Conservation (phyloP, 1,140 invertebrate species). For the Drosophila tristis region DNA sequence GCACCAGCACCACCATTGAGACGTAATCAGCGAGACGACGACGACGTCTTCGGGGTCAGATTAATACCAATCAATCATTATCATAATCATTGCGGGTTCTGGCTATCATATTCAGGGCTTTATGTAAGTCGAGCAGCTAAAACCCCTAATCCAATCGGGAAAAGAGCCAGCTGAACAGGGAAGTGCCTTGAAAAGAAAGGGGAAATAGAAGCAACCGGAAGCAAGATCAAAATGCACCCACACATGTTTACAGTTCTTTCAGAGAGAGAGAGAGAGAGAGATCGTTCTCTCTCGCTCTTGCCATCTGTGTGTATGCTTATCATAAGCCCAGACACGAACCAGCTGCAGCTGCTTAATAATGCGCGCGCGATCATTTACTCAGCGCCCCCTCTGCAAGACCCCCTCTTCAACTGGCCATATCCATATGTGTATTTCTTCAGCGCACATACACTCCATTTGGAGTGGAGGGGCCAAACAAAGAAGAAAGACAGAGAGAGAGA, state of each 20-base stretch:
- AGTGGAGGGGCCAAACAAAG: too few species aligned
- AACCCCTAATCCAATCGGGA: slow-evolving; percentile 20
- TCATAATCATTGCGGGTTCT: slow-evolving; percentile 36
- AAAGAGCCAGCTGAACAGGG: slow-evolving; percentile 30
- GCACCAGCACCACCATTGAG: background rate
- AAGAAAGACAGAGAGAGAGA: background rate
- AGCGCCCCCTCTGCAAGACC: too few species aligned
- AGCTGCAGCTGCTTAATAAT: slow-evolving; percentile 13
- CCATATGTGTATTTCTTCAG: too few species aligned
- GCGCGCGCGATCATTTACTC: background rate
- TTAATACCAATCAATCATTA: slow-evolving; percentile 41
- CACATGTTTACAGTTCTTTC: slow-evolving; percentile 3
- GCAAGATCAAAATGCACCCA: slow-evolving; percentile 6
- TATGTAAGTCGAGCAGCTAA: slow-evolving; percentile 37
- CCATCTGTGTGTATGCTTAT: slow-evolving; percentile 8
- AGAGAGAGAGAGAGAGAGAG: background rate
- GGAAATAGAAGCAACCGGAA: slow-evolving; percentile 3
- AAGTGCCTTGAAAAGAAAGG: slow-evolving; percentile 31
- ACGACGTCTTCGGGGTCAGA: slow-evolving; percentile 32
- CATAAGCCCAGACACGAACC: slow-evolving; percentile 33
- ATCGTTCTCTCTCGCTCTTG: background rate
- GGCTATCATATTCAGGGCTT: slow-evolving; percentile 33
- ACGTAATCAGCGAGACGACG: slow-evolving; percentile 10
- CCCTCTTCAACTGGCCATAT: too few species aligned
- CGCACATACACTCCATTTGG: too few species aligned